Percentiles rank a stretch among this genome's conserved stretches.
These are phyloP conservation scores for Turritopsis dohrnii DNA, from an alignment of 30 jellyfish, hydroid and myxozoan species.

Conservation along the genomic window DNA sequence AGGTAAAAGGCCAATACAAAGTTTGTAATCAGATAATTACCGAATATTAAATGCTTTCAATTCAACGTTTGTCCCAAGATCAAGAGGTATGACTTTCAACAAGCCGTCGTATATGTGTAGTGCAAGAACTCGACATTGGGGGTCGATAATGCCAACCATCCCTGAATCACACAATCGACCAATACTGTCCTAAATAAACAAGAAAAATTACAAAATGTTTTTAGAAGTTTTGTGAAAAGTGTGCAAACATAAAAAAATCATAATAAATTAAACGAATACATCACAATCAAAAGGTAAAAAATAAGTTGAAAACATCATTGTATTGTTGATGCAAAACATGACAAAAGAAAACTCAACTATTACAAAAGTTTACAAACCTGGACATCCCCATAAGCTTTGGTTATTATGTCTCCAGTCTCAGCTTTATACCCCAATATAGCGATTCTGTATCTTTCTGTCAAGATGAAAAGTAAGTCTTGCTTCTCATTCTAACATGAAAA, in stretches of 20 bases:
- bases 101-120: constrained; percentile 79
- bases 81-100: constrained; percentile 71
- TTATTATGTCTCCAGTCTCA: constrained; percentile 61
- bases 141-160: constrained; percentile 88
- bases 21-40: not conserved
- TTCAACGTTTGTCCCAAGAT: constrained; percentile 73
- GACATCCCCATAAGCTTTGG: constrained; percentile 96
- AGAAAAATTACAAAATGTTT: not conserved
- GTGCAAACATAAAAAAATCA: not conserved
- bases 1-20: not conserved
- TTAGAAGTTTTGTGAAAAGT: not conserved
- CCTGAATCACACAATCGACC: constrained; percentile 95
- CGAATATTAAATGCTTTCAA: constrained; percentile 88
- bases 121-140: constrained; percentile 87
- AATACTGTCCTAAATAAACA: constrained; percentile 66
- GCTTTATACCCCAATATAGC: constrained; percentile 75
- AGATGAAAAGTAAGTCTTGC: constrained; percentile 71
- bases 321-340: no score
- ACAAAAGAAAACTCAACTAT: not conserved
- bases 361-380: constrained; percentile 37
- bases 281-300: not conserved
- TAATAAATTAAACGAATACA: not conserved
- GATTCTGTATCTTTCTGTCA: constrained; percentile 84
- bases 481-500: constrained; percentile 49
- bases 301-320: not conserved